Base-by-base conservation (phyloP, 30 jellyfish, hydroid and myxozoan genomes). In the Mastigias papua region DNA sequence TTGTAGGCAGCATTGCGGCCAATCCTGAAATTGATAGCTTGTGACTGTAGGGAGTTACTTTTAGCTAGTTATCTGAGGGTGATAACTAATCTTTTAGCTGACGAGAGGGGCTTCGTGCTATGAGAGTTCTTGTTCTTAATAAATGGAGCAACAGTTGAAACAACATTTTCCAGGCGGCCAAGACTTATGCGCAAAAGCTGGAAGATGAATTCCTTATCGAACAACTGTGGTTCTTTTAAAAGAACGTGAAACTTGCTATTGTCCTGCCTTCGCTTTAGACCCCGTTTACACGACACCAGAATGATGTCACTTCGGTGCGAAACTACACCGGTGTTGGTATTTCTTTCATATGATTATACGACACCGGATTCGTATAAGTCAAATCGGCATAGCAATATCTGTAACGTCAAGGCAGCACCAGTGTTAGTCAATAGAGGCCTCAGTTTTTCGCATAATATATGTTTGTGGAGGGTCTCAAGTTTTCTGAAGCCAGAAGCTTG, bases 1-100 rank as follows among this genome's bases (percentile, higher is more conserved):
- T 68, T 68, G 80, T 60, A 68, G 8, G 80, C 80, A 68, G 80
- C 28, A 32, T 11, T 68, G 29, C 80, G 80, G 7, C 58, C 58
- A 68, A 68, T 33, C 54, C 63, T 68, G 80, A 68, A 68, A 23
- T 68, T 68, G 34, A 68, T 11, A 19, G 80, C 80, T 32, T 68
- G 80, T 68, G 80, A 26, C 80, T 11, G 54, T 26, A 8, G 80
- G 28, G 80, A 68, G 34, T 68, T 25, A 20, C 73, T 25, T 5
- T 61, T 68, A 17, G 80, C 80, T 68, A 68, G 28, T 10, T 23
- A 68, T 46, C 60, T 46, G 60, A 46, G 60, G 60, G 60, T 46
- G 60, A 46, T 46, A 6, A 46, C 60, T 46, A 68, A 9, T 68
- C 80, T 68, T 68, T 68, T 32, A 16, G 80, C 58, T 9, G 80